Evolutionary conservation across 1,140 invertebrate species (phyloP), one percentile per base, ranked within the genome.

Genomic region (Ridgeia piscesae): DNA sequence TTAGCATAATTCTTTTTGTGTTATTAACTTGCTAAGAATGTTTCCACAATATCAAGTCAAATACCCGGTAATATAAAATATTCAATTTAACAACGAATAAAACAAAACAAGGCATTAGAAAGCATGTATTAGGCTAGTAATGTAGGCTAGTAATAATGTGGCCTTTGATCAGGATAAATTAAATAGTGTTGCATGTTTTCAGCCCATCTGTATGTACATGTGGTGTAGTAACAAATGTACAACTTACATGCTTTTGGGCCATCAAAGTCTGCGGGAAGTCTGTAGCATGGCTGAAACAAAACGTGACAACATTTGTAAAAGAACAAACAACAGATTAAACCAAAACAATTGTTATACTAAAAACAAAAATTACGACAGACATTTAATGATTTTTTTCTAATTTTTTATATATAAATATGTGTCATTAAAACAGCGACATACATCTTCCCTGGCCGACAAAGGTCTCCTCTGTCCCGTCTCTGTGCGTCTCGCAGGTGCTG

Each of bases 241-340:
- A 9, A 90, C 89, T 90, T 90, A 90, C 89, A 90, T 34, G 89
- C 89, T 35, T 90, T 90, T 90, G 89, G 89, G 33, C 89, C 89
- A 34, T 90, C 89, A 90, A 34, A 90, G 35, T 90, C 89, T 17
- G 17, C 89, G n/a, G 89, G 89, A 34, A 90, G 35, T 90, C 89
- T 90, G 89, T 90, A 90, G 35, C 33, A 34, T 90, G 89, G 34
- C 89, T 90, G 35, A 90, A 90, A 90, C 9, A 34, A 2, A 90
- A 90, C n/a, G 33, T 90, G 33, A 33, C n/a, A 34, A 8, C 31
- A 34, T 31, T 90, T 90, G 2, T 90, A 35, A 90, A 77, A 77
- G 58, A n/a, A n/a, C n/a, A n/a, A n/a, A n/a, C n/a, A n/a, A n/a
- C n/a, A n/a, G n/a, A n/a, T n/a, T n/a, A n/a, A n/a, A n/a, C n/a